Conservation (phyloP, 2,113 vertebrate species). For the Brachionichthys hirsutus region DNA sequence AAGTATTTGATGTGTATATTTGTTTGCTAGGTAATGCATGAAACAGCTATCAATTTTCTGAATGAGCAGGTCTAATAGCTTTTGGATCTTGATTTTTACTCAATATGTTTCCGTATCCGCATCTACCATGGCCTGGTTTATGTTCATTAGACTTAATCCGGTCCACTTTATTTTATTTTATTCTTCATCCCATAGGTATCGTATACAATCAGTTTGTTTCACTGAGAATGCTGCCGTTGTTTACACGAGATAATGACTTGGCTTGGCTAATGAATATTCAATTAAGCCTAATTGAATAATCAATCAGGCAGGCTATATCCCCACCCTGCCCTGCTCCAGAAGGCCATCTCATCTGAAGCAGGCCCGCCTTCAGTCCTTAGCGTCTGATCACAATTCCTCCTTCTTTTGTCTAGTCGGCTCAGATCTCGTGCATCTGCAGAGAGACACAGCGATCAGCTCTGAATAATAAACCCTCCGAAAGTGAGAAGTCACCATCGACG, state of each 20-base stretch:
- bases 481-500: conserved; percentile 25
- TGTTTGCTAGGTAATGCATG: conserved; percentile 15
- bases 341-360: conserved; percentile 11
- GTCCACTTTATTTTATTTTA: conserved; percentile 9
- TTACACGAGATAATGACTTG: conserved; percentile 41
- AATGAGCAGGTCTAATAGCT: neutral
- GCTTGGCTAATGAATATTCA: conserved; percentile 61
- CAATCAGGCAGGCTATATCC: conserved; percentile 52
- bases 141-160: conserved; percentile 10
- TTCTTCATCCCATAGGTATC: conserved; percentile 19
- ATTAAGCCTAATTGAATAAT: conserved; percentile 67
- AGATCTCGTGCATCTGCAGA: conserved; percentile 29
- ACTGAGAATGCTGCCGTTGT: conserved; percentile 27
- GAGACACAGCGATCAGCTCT: neutral
- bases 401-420: conserved; percentile 27
- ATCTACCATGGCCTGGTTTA: conserved; percentile 23
- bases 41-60: neutral
- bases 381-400: conserved; percentile 71
- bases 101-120: conserved; percentile 5
- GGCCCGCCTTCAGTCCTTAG: conserved; percentile 45
- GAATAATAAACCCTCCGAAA: conserved; percentile 26
- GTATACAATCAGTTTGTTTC: conserved; percentile 36
- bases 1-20: conserved; percentile 11
- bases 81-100: conserved; percentile 8
- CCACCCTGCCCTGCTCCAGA: conserved; percentile 32